Evolutionary conservation across 2,113 vertebrate genomes (phyloP).

Genomic region (Pseudolaguvia tuberculata): DNA sequence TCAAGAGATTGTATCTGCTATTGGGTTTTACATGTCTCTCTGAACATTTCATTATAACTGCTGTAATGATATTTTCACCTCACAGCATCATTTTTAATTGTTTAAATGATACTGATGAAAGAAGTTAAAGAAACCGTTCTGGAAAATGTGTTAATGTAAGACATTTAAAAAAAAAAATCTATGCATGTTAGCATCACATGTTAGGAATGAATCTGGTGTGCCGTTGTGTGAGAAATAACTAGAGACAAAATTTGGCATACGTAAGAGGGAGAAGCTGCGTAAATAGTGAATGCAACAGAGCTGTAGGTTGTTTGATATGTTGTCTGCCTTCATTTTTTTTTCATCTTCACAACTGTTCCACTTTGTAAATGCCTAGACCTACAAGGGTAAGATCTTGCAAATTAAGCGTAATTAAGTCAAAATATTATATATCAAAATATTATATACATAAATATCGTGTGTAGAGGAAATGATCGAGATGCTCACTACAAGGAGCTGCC

Average conservation of each 20-base stretch:
- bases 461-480: conserved; percentile 10
- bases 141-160: background rate
- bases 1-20: background rate
- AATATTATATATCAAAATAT: too few species aligned
- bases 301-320: background rate
- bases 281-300: background rate
- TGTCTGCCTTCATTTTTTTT: background rate
- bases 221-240: background rate
- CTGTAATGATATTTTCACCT: background rate
- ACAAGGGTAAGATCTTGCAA: background rate
- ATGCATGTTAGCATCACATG: background rate
- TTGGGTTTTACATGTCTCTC: background rate
- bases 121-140: too few species aligned
- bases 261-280: background rate
- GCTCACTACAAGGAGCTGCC: background rate
- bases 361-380: background rate
- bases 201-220: background rate
- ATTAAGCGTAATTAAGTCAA: background rate
- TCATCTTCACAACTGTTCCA: background rate
- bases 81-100: background rate
- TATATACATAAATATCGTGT: too few species aligned
- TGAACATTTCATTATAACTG: conserved; percentile 2
- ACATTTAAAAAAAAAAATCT: too few species aligned
- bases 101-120: too few species aligned
- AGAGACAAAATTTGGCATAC: background rate